A percentile compares a stretch with the other conserved stretches of the same genome.
Evolutionary conservation across 2,888 invertebrate species (phyloP).

Genomic region (Emmelina monodactyla): DNA sequence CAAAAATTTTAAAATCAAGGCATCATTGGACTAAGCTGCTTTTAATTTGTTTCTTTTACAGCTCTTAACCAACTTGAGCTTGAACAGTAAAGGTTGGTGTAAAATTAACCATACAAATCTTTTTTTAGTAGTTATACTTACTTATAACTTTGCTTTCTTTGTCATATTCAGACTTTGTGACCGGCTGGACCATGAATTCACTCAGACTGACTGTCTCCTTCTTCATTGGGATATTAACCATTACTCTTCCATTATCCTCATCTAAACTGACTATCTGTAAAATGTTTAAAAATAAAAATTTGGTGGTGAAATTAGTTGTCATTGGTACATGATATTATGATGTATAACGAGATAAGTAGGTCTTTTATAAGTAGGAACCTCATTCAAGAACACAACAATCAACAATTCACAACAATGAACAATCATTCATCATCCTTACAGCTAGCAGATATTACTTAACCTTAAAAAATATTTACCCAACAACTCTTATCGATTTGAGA

Average conservation of each 20-base stretch:
- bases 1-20: too few relatives aligned
- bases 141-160: slow-evolving; percentile 87
- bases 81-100: too few relatives aligned
- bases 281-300: too few relatives aligned
- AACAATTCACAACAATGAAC: not conserved
- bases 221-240: slow-evolving; percentile 77
- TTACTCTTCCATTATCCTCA: slow-evolving; percentile 80
- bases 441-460: not conserved
- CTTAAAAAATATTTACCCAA: slow-evolving; percentile 65
- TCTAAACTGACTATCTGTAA: slow-evolving; percentile 79
- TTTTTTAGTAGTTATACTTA: too few relatives aligned
- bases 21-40: too few relatives aligned
- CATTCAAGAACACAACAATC: too few relatives aligned
- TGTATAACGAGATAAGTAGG: not conserved
- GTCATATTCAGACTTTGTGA: slow-evolving; percentile 80
- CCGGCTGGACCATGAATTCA: slow-evolving; percentile 80
- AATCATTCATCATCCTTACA: not conserved
- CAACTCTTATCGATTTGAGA: slow-evolving; percentile 78
- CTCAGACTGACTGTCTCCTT: slow-evolving; percentile 74
- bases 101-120: too few relatives aligned
- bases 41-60: too few relatives aligned
- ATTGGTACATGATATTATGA: too few relatives aligned
- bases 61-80: too few relatives aligned
- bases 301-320: too few relatives aligned
- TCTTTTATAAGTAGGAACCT: too few relatives aligned